A percentile compares a stretch with the other conserved stretches of the same genome.
Evolutionary conservation across 2,113 vertebrate genomes (phyloP).

Genomic region (Cranoglanis bouderius): DNA sequence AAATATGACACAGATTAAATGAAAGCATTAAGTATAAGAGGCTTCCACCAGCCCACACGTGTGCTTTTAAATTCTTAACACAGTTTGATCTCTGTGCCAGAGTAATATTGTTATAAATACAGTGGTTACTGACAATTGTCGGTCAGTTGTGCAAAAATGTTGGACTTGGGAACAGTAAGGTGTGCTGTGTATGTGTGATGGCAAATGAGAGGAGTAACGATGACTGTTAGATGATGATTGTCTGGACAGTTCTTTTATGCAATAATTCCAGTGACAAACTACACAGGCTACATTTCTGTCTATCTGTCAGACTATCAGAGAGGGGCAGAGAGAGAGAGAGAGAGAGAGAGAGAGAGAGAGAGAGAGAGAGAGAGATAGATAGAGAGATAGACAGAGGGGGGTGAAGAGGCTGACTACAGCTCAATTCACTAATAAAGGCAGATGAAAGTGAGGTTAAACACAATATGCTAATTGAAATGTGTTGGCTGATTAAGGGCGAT

Average conservation of each 20-base stretch:
- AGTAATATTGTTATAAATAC: background rate
- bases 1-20: background rate
- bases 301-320: constrained; percentile 1
- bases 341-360: background rate
- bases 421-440: constrained; percentile 52
- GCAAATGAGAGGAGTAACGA: background rate
- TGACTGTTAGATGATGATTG: background rate
- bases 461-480: constrained; percentile 66
- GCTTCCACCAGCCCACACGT: background rate
- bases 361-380: constrained; percentile 17
- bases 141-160: background rate
- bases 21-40: background rate
- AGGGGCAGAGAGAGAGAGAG: background rate
- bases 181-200: constrained; percentile 14
- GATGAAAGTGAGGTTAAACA: constrained; percentile 65
- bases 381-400: constrained; percentile 23
- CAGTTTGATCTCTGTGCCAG: background rate
- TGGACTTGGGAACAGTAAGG: background rate
- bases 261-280: background rate
- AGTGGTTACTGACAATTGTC: background rate
- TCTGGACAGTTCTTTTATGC: too few species aligned
- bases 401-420: constrained; percentile 45
- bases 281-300: background rate
- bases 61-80: background rate
- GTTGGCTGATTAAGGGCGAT: constrained; percentile 64